Percentiles rank a stretch among this genome's conserved stretches.
Conservation (phyloP, 2,797 vertebrate species). For the Ambastaia sidthimunki region DNA sequence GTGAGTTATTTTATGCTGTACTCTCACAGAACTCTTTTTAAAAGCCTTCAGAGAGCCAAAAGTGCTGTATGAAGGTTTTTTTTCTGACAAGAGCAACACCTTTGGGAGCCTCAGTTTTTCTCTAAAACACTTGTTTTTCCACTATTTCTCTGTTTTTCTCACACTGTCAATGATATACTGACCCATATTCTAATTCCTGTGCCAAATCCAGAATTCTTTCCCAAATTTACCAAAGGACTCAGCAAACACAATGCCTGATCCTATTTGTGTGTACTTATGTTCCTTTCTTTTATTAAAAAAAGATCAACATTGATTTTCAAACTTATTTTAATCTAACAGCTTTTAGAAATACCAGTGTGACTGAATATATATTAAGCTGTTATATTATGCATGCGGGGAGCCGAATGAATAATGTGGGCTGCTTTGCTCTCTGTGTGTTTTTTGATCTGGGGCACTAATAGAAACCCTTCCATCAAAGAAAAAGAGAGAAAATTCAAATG, state of each 20-base stretch:
- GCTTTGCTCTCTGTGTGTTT: constrained; percentile 70
- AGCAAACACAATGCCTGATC: constrained; percentile 68
- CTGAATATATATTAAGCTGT: constrained; percentile 65
- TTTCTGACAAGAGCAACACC: neutral
- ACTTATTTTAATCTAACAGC: constrained; percentile 71
- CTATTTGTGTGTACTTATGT: constrained; percentile 65
- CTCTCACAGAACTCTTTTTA: neutral
- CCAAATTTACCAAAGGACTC: constrained; percentile 47
- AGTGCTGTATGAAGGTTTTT: neutral
- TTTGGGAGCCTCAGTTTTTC: neutral
- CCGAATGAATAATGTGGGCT: constrained; percentile 71
- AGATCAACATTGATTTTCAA: constrained; percentile 59
- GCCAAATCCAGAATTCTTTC: constrained; percentile 71
- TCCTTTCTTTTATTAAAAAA: constrained; percentile 61
- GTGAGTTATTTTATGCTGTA: neutral
- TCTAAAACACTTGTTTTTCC: constrained; percentile 54
- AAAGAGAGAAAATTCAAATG: constrained; percentile 74
- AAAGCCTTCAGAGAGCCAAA: neutral
- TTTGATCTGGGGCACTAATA: constrained; percentile 72
- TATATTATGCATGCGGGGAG: constrained; percentile 69
- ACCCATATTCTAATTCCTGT: constrained; percentile 71
- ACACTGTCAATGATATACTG: constrained; percentile 68
- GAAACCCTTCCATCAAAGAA: constrained; percentile 74
- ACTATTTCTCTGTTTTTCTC: constrained; percentile 64
- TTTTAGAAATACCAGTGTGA: constrained; percentile 64